These are phyloP conservation scores for Hippasteria phrygiana DNA, from an alignment of 53 echinoderm and acorn worm genomes.

Conservation along the genomic window DNA sequence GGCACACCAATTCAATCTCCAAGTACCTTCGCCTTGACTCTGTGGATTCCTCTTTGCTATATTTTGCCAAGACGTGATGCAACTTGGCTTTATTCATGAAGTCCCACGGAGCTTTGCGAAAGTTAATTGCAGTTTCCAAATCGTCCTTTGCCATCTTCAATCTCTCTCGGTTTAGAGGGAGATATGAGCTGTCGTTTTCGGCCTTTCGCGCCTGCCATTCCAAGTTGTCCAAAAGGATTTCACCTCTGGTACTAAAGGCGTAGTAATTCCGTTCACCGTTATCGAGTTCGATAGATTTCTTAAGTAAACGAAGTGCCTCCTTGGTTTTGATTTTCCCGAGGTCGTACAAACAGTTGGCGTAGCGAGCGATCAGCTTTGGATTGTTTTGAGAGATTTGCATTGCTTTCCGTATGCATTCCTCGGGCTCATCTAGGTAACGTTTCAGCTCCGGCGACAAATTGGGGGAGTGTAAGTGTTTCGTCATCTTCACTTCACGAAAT, in stretches of 20 bases:
- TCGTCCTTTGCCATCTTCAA: slow-evolving; percentile 5
- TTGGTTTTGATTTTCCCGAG: not conserved
- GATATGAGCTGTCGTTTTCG: not conserved
- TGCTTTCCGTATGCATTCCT: slow-evolving; percentile 40
- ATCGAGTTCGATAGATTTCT: slow-evolving; percentile 19
- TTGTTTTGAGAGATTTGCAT: not conserved
- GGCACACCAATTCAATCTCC: not conserved
- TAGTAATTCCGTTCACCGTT: slow-evolving; percentile 25
- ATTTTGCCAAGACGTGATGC: not conserved
- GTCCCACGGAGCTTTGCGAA: slow-evolving; percentile 20
- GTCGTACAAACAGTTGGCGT: slow-evolving; percentile 26
- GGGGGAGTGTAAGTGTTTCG: not conserved
- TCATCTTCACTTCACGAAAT: slow-evolving; percentile 20
- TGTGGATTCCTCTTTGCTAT: not conserved
- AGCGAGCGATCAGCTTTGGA: slow-evolving; percentile 20
- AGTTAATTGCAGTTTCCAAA: not conserved
- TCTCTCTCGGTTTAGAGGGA: not conserved
- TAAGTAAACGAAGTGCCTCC: not conserved
- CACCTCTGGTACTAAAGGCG: slow-evolving; percentile 33
- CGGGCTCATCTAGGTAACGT: slow-evolving; percentile 1
- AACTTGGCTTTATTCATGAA: not conserved
- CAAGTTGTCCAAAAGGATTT: not conserved
- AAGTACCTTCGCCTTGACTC: not conserved
- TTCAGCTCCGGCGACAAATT: not conserved
- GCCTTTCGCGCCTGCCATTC: not conserved